These are phyloP conservation scores for Halcyon leucocephala DNA, from an alignment of 2,797 vertebrate genomes.

Conservation along the genomic window DNA sequence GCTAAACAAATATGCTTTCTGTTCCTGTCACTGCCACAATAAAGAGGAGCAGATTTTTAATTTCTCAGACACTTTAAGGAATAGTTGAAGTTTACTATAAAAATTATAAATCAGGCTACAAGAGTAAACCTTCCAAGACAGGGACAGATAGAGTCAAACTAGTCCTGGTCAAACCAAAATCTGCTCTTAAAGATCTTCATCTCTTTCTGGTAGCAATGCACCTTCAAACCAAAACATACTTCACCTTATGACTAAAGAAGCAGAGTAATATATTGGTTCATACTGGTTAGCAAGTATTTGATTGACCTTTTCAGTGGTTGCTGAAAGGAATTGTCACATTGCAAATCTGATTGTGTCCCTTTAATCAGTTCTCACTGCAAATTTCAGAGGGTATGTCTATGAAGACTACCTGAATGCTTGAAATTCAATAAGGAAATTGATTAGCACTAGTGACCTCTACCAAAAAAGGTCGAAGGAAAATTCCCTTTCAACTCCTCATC, in stretches of 20 bases:
- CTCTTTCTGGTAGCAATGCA: not conserved
- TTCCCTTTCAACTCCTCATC: constrained; percentile 44
- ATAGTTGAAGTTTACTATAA: not conserved
- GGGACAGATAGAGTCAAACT: not conserved
- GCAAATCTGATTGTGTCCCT: not conserved
- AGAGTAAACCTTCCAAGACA: not conserved
- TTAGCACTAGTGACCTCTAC: constrained; percentile 12
- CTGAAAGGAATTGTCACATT: not conserved
- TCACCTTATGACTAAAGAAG: not conserved
- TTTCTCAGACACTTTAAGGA: not conserved
- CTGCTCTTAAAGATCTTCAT: not conserved
- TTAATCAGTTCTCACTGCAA: not conserved
- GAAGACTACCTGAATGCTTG: not conserved
- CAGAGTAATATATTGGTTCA: not conserved
- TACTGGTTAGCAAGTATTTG: not conserved
- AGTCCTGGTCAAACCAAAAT: not conserved
- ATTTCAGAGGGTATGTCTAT: constrained; percentile 3
- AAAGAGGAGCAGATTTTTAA: not conserved
- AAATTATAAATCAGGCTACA: not conserved
- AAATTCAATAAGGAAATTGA: constrained; percentile 44
- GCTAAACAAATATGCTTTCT: not conserved
- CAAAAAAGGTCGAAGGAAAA: constrained; percentile 36
- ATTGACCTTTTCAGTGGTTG: constrained; percentile 1
- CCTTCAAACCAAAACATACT: not conserved
- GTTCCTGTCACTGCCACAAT: not conserved